These are phyloP conservation scores for Peromyscus polionotus DNA, from an alignment of 2,113 vertebrate genomes.

Conservation along the genomic window DNA sequence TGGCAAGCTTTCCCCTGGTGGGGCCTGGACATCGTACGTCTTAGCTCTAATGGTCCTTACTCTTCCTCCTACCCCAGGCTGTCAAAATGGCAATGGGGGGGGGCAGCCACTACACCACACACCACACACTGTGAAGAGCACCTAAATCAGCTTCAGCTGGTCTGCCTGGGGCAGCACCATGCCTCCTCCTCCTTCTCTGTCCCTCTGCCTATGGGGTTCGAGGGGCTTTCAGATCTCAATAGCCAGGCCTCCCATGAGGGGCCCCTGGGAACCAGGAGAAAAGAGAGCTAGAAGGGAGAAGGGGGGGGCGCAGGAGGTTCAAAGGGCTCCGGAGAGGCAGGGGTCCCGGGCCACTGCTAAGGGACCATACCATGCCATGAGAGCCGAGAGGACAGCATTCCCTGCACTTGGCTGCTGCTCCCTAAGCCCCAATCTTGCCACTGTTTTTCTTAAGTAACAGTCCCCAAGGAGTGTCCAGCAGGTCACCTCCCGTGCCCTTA, in stretches of 20 bases:
- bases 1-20: accelerated
- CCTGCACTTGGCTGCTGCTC: too few species aligned
- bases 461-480: background rate
- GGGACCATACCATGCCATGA: accelerated
- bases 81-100: background rate
- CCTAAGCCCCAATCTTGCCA: accelerated
- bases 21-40: accelerated
- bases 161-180: background rate
- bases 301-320: too few species aligned
- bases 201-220: background rate
- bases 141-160: background rate
- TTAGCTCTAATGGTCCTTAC: background rate
- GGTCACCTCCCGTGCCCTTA: background rate
- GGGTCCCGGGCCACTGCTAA: accelerated
- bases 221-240: background rate
- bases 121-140: too few species aligned
- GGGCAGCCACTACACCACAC: background rate
- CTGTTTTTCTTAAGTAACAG: background rate
- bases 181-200: background rate
- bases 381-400: background rate
- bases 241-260: background rate
- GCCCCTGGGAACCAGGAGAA: background rate
- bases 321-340: background rate
- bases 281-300: background rate
- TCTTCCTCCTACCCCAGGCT: background rate